Conservation (phyloP, 2,797 vertebrate species). For the Monodelphis domestica region DNA sequence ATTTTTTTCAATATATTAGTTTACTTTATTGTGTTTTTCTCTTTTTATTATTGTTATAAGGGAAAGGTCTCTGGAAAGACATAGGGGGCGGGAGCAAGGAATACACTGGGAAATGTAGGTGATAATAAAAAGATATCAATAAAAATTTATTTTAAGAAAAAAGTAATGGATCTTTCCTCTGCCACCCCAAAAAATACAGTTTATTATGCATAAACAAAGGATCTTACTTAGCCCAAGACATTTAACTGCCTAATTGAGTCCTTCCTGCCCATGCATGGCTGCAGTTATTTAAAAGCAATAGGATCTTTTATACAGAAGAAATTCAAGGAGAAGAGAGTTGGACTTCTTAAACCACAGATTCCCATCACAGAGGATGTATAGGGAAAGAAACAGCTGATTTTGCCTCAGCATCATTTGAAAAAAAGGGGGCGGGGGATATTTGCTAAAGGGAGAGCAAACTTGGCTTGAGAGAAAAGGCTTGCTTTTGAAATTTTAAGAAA, state of each 20-base stretch:
- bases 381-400: neutral
- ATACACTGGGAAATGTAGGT: neutral
- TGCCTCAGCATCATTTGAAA: neutral
- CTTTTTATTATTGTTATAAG: neutral
- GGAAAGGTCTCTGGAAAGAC: neutral
- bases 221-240: neutral
- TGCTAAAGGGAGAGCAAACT: slow-evolving; percentile 27
- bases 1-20: neutral
- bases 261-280: neutral
- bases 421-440: neutral
- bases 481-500: slow-evolving; percentile 56
- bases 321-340: neutral
- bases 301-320: neutral
- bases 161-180: neutral
- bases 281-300: neutral
- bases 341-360: neutral
- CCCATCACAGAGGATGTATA: neutral
- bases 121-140: neutral
- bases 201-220: neutral
- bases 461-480: slow-evolving; percentile 7
- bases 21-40: neutral
- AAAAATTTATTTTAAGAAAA: neutral
- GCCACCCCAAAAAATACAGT: neutral
- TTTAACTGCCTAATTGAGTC: neutral
- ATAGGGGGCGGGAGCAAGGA: no score